Base-by-base conservation (phyloP, 2,113 vertebrate genomes). In the Pelecanoides urinatrix region DNA sequence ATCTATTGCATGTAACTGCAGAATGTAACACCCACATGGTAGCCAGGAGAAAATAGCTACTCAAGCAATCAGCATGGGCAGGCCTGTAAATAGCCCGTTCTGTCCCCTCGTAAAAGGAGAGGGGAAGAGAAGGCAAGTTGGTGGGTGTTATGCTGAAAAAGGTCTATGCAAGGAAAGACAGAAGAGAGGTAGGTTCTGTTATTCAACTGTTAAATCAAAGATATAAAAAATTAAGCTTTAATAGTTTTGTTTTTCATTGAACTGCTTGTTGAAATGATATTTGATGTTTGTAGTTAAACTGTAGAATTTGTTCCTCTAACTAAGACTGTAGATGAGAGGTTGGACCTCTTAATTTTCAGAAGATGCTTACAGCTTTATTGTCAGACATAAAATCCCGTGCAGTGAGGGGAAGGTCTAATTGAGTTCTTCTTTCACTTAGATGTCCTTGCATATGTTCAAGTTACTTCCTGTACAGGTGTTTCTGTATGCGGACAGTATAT, bases 21-120 rank as follows among this genome's bases (percentile, higher is more conserved):
- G 59, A 16, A 26, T 30, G 49, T 42, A 49, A 77, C 79, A 70
- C 14, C 38, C 29, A 40, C 0, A 0, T 18, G 67, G n/a, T 21
- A 55, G 47, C 32, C 61, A 47, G 72, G 26, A 86, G 63, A 84
- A 95, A 94, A 88, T 7, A 67, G 18, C 7, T 21, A 5, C 42
- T 84, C 20, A 45, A 38, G 65, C 29, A 73, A 45, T 36, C 42
- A 62, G 10, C 12, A 47, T 27, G 25, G 45, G 52, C n/a, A 80
- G 20, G 20, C 13, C 59, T 74, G 49, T 20, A 34, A 80, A 56
- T 23, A 88, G 4, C 14, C 32, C 7, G 4, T 62, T 58, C 36
- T 70, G 18, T 27, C 21, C 16, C 12, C 7, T 40, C 10, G 10
- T 34, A 32, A 74, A 67, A 83, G 23, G 19, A 73, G 78, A 12